phyloP scores from a whole-genome alignment of 2,113 vertebrate species.

The Addax nasomaculatus region DNA sequence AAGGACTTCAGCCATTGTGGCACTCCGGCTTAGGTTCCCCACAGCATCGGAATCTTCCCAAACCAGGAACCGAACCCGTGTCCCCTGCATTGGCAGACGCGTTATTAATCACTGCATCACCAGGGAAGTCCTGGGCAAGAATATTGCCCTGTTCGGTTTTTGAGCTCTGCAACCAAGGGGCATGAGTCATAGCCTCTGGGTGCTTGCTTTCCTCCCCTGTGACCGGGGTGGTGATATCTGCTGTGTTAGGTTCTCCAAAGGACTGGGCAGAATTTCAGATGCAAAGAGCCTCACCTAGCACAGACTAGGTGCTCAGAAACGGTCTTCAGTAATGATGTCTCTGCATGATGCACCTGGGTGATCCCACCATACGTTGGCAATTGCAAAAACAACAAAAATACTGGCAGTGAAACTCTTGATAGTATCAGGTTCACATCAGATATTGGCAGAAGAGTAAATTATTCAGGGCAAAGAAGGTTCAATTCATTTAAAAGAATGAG shows the following conservation, averaged over 20 bases:
- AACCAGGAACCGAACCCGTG: not conserved
- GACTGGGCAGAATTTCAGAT: not conserved
- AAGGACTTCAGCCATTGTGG: accelerated
- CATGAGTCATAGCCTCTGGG: not conserved
- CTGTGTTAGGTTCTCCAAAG: not conserved
- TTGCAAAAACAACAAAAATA: not conserved
- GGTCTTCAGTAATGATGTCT: too few relatives aligned
- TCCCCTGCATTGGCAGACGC: not conserved
- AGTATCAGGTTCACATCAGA: not conserved
- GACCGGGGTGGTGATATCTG: not conserved
- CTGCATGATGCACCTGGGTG: not conserved
- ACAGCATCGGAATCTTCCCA: not conserved
- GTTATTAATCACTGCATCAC: not conserved
- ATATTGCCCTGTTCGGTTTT: not conserved
- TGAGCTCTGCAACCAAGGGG: not conserved
- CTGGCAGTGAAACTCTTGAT: not conserved
- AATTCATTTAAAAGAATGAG: not conserved
- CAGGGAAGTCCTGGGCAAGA: not conserved
- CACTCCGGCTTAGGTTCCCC: not conserved
- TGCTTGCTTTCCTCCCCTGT: not conserved
- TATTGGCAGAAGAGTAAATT: not conserved
- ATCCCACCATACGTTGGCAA: not conserved
- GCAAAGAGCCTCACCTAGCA: not conserved
- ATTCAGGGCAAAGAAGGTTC: not conserved
- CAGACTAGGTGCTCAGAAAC: not conserved